Evolutionary conservation across 2,888 invertebrate species (phyloP).

Genomic region (Dorcus parallelipipedus): DNA sequence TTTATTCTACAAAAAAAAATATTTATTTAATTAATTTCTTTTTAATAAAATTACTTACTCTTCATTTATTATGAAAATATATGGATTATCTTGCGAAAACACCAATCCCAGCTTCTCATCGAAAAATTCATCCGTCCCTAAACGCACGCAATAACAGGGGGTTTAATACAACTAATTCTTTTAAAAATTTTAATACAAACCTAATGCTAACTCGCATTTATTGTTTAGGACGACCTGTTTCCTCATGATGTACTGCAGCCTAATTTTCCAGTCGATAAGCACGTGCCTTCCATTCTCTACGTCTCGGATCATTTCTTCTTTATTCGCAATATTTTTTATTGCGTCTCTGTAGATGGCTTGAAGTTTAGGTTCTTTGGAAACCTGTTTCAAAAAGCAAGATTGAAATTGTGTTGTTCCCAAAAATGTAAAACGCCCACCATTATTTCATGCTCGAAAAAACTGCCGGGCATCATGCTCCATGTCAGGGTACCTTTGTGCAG

Average conservation of each 20-base stretch:
- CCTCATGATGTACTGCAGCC: slow-evolving; percentile 70
- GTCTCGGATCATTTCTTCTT: slow-evolving; percentile 52
- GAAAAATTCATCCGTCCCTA: slow-evolving; percentile 72
- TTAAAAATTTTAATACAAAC: slow-evolving; percentile 43
- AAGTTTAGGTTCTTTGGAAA: slow-evolving; percentile 60
- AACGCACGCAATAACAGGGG: slow-evolving; percentile 21
- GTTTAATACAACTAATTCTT: background rate
- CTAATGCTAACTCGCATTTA: slow-evolving; percentile 71
- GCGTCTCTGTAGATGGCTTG: slow-evolving; percentile 58
- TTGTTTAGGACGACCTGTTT: slow-evolving; percentile 63
- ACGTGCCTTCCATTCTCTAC: slow-evolving; percentile 69
- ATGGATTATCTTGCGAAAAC: slow-evolving; percentile 72
- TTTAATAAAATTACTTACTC: slow-evolving; percentile 58
- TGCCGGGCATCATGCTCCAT: slow-evolving; percentile 74
- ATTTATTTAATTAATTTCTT: slow-evolving; percentile 1
- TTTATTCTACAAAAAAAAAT: slow-evolving; percentile 58
- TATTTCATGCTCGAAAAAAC: slow-evolving; percentile 68
- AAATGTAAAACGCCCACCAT: slow-evolving; percentile 41
- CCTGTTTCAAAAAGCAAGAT: slow-evolving; percentile 23
- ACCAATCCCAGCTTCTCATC: slow-evolving; percentile 78
- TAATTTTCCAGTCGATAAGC: slow-evolving; percentile 78
- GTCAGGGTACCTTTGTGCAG: slow-evolving; percentile 57
- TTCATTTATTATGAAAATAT: slow-evolving; percentile 69
- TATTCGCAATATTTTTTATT: slow-evolving; percentile 49
- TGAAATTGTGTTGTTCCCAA: background rate